Base-by-base conservation (phyloP, 2,797 vertebrate genomes). In the Pangasius sanitwongsei region DNA sequence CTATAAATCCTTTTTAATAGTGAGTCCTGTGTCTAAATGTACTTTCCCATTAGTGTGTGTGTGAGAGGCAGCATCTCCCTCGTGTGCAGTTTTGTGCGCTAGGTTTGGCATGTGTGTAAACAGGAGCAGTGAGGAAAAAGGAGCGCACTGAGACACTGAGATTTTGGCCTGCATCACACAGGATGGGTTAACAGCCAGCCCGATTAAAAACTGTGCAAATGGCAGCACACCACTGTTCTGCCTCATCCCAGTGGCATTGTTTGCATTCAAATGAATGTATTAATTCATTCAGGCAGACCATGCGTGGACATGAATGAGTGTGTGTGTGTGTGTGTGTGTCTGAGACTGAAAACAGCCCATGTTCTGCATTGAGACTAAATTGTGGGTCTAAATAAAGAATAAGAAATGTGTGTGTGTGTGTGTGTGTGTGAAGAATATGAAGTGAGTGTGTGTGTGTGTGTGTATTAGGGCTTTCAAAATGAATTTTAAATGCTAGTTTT, bases 91-190 rank as follows among this genome's bases (percentile, higher is more conserved):
- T 86, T 88, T 87, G 31, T 87, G 61, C 85, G 59, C 59, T 87
- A 70, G 72, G 72, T 69, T 84, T 74, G 80, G 83, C 59, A 41
- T 48, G 65, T 87, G 85, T 65, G 82, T 74, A 86, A 89, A 89
- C 80, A 87, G 81, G 50, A 55, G n/a, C 67, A 88, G 53, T 65
- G 31, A 59, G 77, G 86, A 20, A 70, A 69, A 53, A 82, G 65
- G 63, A 87, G 67, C 37, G 77, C 86, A 72, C 31, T 25, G 82
- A 83, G 78, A 82, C 37, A 9, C 72, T 13, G 63, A 23, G 65
- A 31, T 72, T 57, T 59, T 81, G 80, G 34, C 34, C 57, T 28
- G 11, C 34, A 13, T 81, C 53, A 87, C 57, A 7, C 87, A 59
- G 87, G 78, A 70, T 11, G 16, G 34, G 4, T 82, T 82, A 13